Evolutionary conservation across 2,888 invertebrate genomes (phyloP).

Genomic region (Pristionchus exspectatus): DNA sequence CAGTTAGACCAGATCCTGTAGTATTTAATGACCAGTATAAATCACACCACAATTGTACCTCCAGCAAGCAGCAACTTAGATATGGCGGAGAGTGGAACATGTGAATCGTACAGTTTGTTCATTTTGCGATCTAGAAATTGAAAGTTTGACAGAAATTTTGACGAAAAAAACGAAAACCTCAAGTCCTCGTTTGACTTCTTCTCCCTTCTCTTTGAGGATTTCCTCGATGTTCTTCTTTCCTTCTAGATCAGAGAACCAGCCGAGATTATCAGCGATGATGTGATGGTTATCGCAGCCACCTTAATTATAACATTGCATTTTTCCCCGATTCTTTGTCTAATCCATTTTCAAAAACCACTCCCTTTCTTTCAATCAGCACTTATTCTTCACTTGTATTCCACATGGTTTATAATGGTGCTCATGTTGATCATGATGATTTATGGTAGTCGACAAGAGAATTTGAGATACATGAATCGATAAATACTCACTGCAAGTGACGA

Average conservation of each 20-base stretch:
- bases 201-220: constrained; percentile 90
- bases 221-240: constrained; percentile 89
- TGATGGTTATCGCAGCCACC: constrained; percentile 91
- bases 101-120: constrained; percentile 65
- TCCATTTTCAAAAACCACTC: too few species aligned
- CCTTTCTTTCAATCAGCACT: too few species aligned
- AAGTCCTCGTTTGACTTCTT: constrained; percentile 83
- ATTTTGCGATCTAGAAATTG: constrained; percentile 49
- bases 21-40: not conserved
- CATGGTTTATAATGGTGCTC: too few species aligned
- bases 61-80: constrained; percentile 64
- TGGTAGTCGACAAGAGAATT: not conserved
- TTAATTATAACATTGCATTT: not conserved
- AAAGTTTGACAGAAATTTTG: not conserved
- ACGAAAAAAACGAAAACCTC: constrained; percentile 39
- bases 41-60: constrained; percentile 45
- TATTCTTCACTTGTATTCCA: too few species aligned
- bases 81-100: constrained; percentile 65
- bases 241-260: constrained; percentile 89
- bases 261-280: constrained; percentile 95
- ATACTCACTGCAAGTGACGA: constrained; percentile 86
- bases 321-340: too few species aligned
- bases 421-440: too few species aligned
- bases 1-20: constrained; percentile 82
- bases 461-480: not conserved